phyloP scores from a whole-genome alignment of 2,113 vertebrate species.

The Tragelaphus strepsiceros region DNA sequence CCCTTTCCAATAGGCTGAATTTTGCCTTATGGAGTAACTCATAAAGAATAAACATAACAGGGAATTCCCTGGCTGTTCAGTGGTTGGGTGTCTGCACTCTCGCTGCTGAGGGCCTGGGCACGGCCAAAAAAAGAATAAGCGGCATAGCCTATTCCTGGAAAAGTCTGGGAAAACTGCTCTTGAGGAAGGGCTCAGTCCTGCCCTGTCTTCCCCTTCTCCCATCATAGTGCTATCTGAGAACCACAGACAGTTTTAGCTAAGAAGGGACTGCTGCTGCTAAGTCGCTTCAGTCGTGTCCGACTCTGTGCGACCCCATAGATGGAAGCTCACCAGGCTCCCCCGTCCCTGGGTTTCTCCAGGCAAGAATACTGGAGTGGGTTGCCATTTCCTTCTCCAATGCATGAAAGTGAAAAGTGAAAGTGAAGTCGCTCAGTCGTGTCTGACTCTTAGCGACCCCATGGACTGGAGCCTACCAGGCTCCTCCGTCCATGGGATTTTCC shows the following conservation, averaged over 20 bases:
- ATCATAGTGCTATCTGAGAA: neutral
- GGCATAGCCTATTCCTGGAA: neutral
- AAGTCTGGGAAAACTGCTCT: neutral
- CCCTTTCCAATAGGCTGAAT: neutral
- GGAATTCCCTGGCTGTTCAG: neutral
- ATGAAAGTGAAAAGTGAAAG: too few relatives aligned
- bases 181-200: neutral
- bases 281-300: too few relatives aligned
- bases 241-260: neutral
- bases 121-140: neutral
- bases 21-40: neutral
- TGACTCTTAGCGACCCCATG: too few relatives aligned
- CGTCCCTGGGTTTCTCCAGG: too few relatives aligned
- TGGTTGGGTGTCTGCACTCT: neutral
- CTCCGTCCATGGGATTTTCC: too few relatives aligned
- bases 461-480: too few relatives aligned
- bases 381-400: too few relatives aligned
- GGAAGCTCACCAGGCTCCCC: too few relatives aligned
- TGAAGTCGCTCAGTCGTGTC: too few relatives aligned
- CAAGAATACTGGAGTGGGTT: too few relatives aligned
- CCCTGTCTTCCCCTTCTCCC: neutral
- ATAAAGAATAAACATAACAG: neutral
- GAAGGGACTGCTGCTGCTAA: neutral
- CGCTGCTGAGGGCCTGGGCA: neutral
- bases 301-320: too few relatives aligned